Evolutionary conservation across 2,888 invertebrate genomes (phyloP), one percentile per base, ranked within the genome.

Genomic region (Trachelus tabidus): DNA sequence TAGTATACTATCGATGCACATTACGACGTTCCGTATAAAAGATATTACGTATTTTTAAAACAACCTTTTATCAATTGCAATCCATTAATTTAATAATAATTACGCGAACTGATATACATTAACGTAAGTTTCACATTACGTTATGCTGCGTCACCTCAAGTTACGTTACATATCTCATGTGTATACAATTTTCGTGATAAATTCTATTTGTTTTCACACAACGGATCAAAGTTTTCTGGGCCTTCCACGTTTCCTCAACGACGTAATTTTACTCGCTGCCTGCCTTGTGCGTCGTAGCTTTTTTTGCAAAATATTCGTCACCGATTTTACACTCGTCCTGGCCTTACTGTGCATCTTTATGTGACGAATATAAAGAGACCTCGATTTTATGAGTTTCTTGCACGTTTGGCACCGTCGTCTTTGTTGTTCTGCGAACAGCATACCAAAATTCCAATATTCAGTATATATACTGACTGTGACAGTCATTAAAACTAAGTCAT

Each of bases 391-490:
- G 30, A 87, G 68, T 75, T 87, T 87, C 75, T 88, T 88, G 77
- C 90, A 90, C 75, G 85, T 81, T 56, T 86, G 86, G 81, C 90
- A 90, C 69, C 85, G 84, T n/a, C 85, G 85, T 40, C 85, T 76
- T 79, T 84, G 83, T 79, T 87, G 84, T 73, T 86, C 90, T 90
- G 84, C 34, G 83, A 83, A 75, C 40, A 73, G 79, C 69, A 12
- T 68, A 34, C 1, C 0, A 56, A 56, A 56, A 23, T 56, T 56
- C 23, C 23, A 56, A 56, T 56, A 35, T 35, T 35, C 35, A 35
- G 12, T 35, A 35, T 12, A 12, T 12, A 56, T 56, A 56, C 23
- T 56, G 23, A 23, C 15, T 12, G 15, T 23, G 56, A 56, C 2
- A 56, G 23, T 23, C 56, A 12, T 34, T 75, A 23, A 30, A 33